phyloP scores from a whole-genome alignment of 1,140 invertebrate species.

The Drosophila yakuba region DNA sequence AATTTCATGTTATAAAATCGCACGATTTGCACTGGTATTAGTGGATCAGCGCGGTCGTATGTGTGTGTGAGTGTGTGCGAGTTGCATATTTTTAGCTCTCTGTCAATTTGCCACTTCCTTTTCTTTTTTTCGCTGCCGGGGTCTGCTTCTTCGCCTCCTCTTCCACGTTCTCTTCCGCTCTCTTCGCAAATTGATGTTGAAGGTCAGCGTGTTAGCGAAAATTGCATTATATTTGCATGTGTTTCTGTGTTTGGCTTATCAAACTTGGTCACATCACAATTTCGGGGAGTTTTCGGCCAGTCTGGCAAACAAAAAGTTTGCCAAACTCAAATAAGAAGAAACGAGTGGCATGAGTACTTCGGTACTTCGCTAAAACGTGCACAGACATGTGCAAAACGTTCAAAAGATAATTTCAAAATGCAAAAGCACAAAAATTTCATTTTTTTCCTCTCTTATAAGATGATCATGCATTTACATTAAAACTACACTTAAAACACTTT shows the following conservation, averaged over 20 bases:
- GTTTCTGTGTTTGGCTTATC: conserved; percentile 19
- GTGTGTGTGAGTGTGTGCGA: conserved; percentile 12
- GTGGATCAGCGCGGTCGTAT: conserved; percentile 11
- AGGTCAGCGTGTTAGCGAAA: conserved; percentile 79
- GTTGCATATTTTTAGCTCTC: conserved; percentile 65
- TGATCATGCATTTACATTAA: too few species aligned
- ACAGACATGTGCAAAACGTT: background rate
- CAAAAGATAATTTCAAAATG: background rate
- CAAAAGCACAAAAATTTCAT: too few species aligned
- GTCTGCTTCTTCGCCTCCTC: conserved; percentile 21
- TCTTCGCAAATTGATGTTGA: conserved; percentile 69
- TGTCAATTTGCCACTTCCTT: conserved; percentile 43
- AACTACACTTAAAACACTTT: too few species aligned
- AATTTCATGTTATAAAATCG: conserved; percentile 78
- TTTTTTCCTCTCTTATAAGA: too few species aligned
- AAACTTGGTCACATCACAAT: conserved; percentile 42
- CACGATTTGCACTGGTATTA: conserved; percentile 20
- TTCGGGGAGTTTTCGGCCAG: conserved; percentile 7
- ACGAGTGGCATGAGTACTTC: background rate
- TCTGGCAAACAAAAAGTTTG: background rate
- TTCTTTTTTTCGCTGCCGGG: conserved; percentile 34
- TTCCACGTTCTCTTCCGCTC: conserved; percentile 1
- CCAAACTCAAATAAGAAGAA: background rate
- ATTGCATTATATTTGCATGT: conserved; percentile 65
- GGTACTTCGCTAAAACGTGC: too few species aligned